These are phyloP conservation scores for Ophthalmolycus amberensis DNA, from an alignment of 2,113 vertebrate genomes.

Conservation along the genomic window DNA sequence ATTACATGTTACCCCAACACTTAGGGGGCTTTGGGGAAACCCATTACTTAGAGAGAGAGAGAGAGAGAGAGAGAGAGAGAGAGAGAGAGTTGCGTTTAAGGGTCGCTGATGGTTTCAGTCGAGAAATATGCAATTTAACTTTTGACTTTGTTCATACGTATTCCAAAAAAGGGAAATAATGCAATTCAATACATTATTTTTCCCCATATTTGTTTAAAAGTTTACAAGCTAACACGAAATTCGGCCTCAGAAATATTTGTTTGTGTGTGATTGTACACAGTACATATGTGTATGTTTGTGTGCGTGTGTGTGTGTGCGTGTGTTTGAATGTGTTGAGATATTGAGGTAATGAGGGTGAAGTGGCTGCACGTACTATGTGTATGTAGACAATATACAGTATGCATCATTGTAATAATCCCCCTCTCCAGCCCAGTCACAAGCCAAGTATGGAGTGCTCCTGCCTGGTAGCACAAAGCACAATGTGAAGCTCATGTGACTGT, in stretches of 20 bases:
- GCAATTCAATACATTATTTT: background rate
- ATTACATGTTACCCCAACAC: background rate
- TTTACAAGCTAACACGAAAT: background rate
- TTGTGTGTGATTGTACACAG: background rate
- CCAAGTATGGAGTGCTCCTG: slow-evolving; percentile 61
- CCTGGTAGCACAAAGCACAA: slow-evolving; percentile 75
- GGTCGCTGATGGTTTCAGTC: background rate
- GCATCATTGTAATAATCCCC: slow-evolving; percentile 48
- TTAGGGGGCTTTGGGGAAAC: background rate
- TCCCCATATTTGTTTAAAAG: background rate
- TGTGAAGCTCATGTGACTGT: slow-evolving; percentile 82
- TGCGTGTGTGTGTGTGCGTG: slow-evolving; percentile 17
- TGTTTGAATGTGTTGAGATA: background rate
- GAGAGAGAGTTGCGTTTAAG: background rate
- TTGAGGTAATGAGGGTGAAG: background rate
- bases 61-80: background rate
- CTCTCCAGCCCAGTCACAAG: slow-evolving; percentile 73
- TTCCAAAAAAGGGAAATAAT: background rate
- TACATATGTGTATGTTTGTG: background rate
- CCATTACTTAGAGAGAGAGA: background rate
- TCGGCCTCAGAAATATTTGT: background rate
- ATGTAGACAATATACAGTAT: slow-evolving; percentile 18
- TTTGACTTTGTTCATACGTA: background rate
- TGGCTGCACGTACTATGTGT: background rate
- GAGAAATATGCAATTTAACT: background rate